Evolutionary conservation across 2,113 vertebrate species (phyloP), one percentile per base, ranked within the genome.

Genomic region (Lamprotornis superbus): DNA sequence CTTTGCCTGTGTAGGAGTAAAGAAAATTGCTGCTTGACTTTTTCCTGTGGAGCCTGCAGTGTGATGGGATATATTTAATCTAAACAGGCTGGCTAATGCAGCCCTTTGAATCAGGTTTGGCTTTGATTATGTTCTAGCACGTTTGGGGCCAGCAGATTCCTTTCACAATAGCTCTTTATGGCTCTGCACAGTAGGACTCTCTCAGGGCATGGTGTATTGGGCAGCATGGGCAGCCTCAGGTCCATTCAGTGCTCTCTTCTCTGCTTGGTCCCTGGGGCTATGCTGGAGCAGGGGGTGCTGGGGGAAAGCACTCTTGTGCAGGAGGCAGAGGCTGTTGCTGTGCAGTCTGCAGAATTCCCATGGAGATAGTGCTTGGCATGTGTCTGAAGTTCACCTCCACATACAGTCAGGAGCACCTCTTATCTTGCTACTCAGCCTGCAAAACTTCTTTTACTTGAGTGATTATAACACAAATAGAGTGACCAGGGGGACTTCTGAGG

Each of bases 11-110:
- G 75, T 93, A 79, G 90, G 87, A 96, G 85, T 87, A 68, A 85
- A 93, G 82, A 93, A 89, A 94, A 96, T 96, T 94, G 70, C 57
- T 27, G 74, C 70, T 76, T 81, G 70, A 80, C 65, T 89, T 95
- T 47, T 68, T 85, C 70, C 84, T 76, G 44, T 2, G 3, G 52
- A 89, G 81, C 49, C 56, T 89, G 82, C 74, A 60, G 44, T 31
- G 50, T 52, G 67, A 68, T 56, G 81, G 80, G 84, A 69, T 68
- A 75, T 76, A 87, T 95, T 95, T 93, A 93, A 87, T 73, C 53
- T 50, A 39, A 49, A 79, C 87, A 93, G 84, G 44, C 60, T 82
- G 74, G 44, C 33, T 97, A 68, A 85, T 20, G 47, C 76, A 53
- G 64, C 50, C 33, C 64, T 77, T 59, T 35, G 56, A 91, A 60